Conservation (phyloP, 2,888 invertebrate species). For the Ptycholaimellus sp. region DNA sequence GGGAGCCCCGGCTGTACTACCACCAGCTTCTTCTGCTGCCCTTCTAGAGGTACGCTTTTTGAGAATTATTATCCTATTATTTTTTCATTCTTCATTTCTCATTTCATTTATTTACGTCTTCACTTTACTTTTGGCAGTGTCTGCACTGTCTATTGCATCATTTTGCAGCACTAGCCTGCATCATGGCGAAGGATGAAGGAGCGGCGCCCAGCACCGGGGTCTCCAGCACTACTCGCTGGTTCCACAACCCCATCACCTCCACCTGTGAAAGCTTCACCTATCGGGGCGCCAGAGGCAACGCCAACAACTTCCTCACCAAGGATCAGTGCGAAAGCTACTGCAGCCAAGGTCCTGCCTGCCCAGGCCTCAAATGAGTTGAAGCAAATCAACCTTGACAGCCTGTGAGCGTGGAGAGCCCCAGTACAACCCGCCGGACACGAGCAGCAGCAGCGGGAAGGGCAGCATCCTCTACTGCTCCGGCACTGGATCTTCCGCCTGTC, state of each 20-base stretch:
- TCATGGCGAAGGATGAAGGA: slow-evolving; percentile 22
- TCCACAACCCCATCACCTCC: slow-evolving; percentile 1
- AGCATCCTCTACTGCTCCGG: no score
- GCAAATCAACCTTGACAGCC: no score
- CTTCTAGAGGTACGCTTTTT: slow-evolving; percentile 16
- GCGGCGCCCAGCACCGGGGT: slow-evolving; percentile 22
- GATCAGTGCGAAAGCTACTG: slow-evolving; percentile 24
- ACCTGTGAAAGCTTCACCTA: no score
- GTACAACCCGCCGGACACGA: no score
- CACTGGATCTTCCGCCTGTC: no score
- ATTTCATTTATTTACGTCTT: no score
- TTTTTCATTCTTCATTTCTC: no score
- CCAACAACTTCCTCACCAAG: slow-evolving; percentile 23
- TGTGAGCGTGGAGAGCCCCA: background rate
- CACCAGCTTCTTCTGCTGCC: slow-evolving; percentile 23
- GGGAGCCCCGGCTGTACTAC: slow-evolving; percentile 22
- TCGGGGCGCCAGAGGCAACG: slow-evolving; percentile 23
- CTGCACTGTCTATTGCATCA: no score
- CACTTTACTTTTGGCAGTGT: background rate
- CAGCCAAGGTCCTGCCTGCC: slow-evolving; percentile 4
- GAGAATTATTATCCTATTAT: no score
- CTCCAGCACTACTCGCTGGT: slow-evolving; percentile 22
- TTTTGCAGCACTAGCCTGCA: slow-evolving; percentile 21
- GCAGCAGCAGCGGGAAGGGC: background rate
- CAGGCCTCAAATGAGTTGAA: no score